Evolutionary conservation across 2,888 invertebrate species (phyloP).

Genomic region (Salticus scenicus): DNA sequence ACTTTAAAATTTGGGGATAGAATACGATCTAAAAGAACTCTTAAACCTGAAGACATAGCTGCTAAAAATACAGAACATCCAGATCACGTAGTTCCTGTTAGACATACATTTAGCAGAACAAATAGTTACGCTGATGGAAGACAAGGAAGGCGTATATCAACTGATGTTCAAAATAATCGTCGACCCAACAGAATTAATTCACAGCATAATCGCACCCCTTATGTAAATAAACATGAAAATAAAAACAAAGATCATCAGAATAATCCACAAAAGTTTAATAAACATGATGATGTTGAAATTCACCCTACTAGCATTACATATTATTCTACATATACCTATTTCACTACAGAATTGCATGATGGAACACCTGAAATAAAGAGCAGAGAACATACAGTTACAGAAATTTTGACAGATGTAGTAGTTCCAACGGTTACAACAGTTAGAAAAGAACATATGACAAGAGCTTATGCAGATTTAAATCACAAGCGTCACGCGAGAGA

Average conservation of each 20-base stretch:
- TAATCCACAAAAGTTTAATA: background rate
- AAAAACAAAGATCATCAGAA: background rate
- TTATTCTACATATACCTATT: slow-evolving; percentile 71
- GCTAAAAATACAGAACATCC: background rate
- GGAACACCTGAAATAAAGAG: slow-evolving; percentile 65
- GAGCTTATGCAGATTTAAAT: background rate
- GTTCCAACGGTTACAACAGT: slow-evolving; percentile 54
- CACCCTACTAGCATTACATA: slow-evolving; percentile 71
- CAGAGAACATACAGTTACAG: slow-evolving; percentile 69
- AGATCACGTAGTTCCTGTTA: slow-evolving; percentile 4
- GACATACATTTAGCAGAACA: slow-evolving; percentile 9
- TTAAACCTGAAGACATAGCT: background rate
- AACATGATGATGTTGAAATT: slow-evolving; percentile 25
- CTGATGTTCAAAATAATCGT: background rate
- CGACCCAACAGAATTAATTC: background rate
- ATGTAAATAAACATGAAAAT: background rate
- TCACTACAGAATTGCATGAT: slow-evolving; percentile 68
- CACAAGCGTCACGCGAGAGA: background rate
- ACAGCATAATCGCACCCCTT: background rate
- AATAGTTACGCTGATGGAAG: slow-evolving; percentile 47
- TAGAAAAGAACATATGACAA: slow-evolving; percentile 15
- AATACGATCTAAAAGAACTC: slow-evolving; percentile 46
- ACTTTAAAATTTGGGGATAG: slow-evolving; percentile 59
- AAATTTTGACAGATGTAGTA: slow-evolving; percentile 65
- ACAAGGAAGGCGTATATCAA: slow-evolving; percentile 30